A percentile compares a stretch with the other conserved stretches of the same genome.
phyloP scores from a whole-genome alignment of 1,140 invertebrate species.

The Drosophila bocki region DNA sequence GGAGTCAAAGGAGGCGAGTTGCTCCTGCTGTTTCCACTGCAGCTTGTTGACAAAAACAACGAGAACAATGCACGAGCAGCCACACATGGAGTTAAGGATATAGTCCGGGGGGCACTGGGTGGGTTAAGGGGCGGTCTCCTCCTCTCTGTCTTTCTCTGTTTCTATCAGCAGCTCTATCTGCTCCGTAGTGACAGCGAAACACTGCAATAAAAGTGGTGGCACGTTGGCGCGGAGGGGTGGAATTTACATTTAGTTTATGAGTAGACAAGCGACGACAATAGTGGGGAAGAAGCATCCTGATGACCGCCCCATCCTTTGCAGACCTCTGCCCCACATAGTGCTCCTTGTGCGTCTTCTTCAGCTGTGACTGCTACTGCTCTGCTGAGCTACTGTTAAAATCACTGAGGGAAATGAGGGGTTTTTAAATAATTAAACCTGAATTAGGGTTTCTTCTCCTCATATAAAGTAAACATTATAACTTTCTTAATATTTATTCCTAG shows the following conservation, averaged over 20 bases:
- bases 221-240: conserved; percentile 57
- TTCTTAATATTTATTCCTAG: background rate
- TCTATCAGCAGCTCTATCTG: conserved; percentile 15
- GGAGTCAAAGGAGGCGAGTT: conserved; percentile 37
- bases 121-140: conserved; percentile 12
- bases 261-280: conserved; percentile 81
- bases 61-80: conserved; percentile 51
- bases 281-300: conserved; percentile 51
- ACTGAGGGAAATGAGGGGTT: conserved; percentile 5
- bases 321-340: conserved; percentile 30
- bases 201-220: conserved; percentile 78
- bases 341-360: conserved; percentile 20
- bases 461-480: background rate
- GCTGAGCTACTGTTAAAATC: conserved; percentile 17
- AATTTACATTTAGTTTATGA: conserved; percentile 83
- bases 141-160: background rate
- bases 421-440: background rate
- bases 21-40: conserved; percentile 49
- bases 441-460: background rate
- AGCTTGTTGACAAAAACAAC: conserved; percentile 70
- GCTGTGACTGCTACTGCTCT: conserved; percentile 9
- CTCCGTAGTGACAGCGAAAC: conserved; percentile 61
- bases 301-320: conserved; percentile 26
- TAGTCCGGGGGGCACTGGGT: conserved; percentile 30
- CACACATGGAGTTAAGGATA: conserved; percentile 59